Conservation (phyloP, 2,113 vertebrate species). For the Cichladusa arquata region DNA sequence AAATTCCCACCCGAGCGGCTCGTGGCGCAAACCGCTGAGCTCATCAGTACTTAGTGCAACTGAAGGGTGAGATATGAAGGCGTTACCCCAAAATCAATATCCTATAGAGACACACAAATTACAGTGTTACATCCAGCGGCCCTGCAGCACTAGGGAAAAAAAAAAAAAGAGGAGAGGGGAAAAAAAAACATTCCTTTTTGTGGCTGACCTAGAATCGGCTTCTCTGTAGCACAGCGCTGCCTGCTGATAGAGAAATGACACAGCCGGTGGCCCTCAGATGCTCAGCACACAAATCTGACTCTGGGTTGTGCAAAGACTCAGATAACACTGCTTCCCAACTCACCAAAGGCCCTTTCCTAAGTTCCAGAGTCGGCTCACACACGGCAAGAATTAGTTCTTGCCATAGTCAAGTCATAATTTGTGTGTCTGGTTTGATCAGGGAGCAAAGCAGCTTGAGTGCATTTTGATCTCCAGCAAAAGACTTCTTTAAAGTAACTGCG, state of each 20-base stretch:
- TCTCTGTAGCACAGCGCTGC: slow-evolving; percentile 66
- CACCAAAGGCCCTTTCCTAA: neutral
- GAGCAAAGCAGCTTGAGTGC: neutral
- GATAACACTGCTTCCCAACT: neutral
- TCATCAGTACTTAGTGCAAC: neutral
- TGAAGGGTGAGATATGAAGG: neutral
- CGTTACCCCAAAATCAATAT: neutral
- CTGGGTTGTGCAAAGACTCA: neutral
- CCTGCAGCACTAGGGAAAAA: neutral
- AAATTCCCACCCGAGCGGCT: neutral
- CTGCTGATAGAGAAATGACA: slow-evolving; percentile 58
- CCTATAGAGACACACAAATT: neutral
- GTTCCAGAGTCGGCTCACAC: neutral
- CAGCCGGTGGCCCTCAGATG: slow-evolving; percentile 37
- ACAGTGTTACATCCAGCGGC: neutral
- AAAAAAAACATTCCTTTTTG: slow-evolving; percentile 16
- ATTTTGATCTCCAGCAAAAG: neutral
- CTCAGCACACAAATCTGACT: neutral
- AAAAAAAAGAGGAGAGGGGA: neutral
- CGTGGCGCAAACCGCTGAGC: neutral
- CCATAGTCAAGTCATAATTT: neutral
- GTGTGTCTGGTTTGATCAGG: neutral
- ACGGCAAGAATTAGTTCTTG: neutral
- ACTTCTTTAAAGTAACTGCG: neutral
- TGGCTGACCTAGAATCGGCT: slow-evolving; percentile 63